Conservation (phyloP, 2,888 invertebrate species). For the Biston stratarius region DNA sequence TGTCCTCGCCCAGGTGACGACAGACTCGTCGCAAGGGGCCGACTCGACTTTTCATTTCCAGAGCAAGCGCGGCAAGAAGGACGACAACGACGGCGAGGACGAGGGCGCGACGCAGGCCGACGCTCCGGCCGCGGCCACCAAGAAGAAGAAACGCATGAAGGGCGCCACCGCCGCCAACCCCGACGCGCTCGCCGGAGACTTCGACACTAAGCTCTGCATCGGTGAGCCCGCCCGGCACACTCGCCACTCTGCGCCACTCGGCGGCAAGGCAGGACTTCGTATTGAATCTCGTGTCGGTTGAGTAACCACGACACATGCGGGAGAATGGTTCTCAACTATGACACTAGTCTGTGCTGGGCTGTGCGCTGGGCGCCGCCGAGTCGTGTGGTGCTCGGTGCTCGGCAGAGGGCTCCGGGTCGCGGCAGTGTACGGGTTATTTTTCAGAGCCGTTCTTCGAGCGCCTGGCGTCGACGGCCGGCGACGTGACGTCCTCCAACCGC, state of each 20-base stretch:
- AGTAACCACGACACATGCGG: too few species aligned
- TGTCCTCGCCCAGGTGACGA: too few species aligned
- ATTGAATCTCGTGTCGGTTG: too few species aligned
- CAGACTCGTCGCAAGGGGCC: too few species aligned
- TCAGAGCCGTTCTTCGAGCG: conserved; percentile 87
- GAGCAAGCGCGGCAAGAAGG: conserved; percentile 81
- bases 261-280: too few species aligned
- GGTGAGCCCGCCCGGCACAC: conserved; percentile 61
- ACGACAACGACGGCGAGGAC: conserved; percentile 70
- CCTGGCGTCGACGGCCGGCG: conserved; percentile 86
- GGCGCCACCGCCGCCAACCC: conserved; percentile 75
- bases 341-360: background rate
- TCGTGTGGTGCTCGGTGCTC: too few species aligned
- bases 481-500: conserved; percentile 87
- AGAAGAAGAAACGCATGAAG: conserved; percentile 76
- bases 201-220: conserved; percentile 76
- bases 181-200: conserved; percentile 76
- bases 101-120: conserved; percentile 68
- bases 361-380: too few species aligned
- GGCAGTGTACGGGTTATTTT: too few species aligned
- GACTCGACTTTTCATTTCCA: conserved; percentile 39
- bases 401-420: too few species aligned
- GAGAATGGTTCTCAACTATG: background rate
- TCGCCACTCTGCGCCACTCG: too few species aligned
- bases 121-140: conserved; percentile 58